Evolutionary conservation across 2,113 vertebrate genomes (phyloP).

Genomic region (Perca fluviatilis): DNA sequence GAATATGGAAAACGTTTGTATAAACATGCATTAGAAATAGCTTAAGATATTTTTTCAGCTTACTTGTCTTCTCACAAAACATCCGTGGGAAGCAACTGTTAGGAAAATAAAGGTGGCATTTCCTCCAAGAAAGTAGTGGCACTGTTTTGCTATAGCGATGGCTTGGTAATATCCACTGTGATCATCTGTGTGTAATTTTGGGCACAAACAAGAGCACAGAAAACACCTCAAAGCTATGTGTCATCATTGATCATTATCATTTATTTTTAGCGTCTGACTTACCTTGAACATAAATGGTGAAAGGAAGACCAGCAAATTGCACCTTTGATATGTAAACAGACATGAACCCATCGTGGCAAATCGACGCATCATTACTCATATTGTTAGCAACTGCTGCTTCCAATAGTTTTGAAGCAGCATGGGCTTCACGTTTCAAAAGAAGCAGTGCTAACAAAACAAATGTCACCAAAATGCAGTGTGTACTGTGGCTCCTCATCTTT

Average conservation of each 20-base stretch:
- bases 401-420: not conserved
- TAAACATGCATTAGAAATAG: not conserved
- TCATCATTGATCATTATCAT: accelerated
- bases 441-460: slow-evolving; percentile 15
- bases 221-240: not conserved
- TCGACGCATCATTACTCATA: not conserved
- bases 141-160: slow-evolving; percentile 30
- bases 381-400: not conserved
- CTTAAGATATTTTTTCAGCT: not conserved
- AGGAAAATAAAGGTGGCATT: slow-evolving; percentile 38
- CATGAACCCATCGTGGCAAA: slow-evolving; percentile 54
- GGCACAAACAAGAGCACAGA: not conserved
- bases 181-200: slow-evolving; percentile 33
- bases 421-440: slow-evolving; percentile 1
- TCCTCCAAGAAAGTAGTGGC: slow-evolving; percentile 58
- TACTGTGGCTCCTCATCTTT: slow-evolving; percentile 23
- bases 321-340: slow-evolving; percentile 51
- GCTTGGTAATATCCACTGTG: slow-evolving; percentile 43
- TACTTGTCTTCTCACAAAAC: slow-evolving; percentile 67
- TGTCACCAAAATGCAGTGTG: slow-evolving; percentile 13
- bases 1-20: not conserved
- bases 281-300: slow-evolving; percentile 62
- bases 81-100: slow-evolving; percentile 44
- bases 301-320: slow-evolving; percentile 36
- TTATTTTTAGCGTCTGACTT: slow-evolving; percentile 5